Evolutionary conservation across 2,888 invertebrate species (phyloP), one percentile per base, ranked within the genome.

Genomic region (Cremastinae sp.): DNA sequence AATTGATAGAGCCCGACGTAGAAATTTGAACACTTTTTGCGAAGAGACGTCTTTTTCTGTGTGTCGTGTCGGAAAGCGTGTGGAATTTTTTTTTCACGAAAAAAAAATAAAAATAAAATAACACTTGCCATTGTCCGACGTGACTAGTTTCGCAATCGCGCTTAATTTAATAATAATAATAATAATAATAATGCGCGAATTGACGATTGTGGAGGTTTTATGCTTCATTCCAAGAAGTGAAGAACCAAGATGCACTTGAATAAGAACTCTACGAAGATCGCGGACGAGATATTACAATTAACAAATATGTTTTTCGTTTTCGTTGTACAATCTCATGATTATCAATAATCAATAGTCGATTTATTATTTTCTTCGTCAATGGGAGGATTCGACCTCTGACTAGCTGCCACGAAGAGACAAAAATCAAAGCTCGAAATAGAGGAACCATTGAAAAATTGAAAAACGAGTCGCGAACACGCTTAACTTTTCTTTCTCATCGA

Each of bases 331-430:
- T 64, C 41, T 64, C 45, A 14, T 28, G 58, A 43, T 58, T 45
- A 10, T 68, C 16, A 43, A n/a, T 36, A 28, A 62, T 51, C 7
- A 58, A 58, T 10, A 49, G 28, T 34, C 45, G 20, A 53, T 20
- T 14, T 20, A 38, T 18, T 38, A 53, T 47, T 18, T 16, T 47
- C 20, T 61, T 61, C 9, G 38, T 53, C 14, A 7, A 18, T 45
- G 54, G 49, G 41, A 66, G 47, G 70, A 54, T 56, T 69, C 76
- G 74, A 75, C 79, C 70, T 81, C 74, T 81, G 83, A 85, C 82
- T 83, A 84, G 83, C 83, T 84, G 81, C 82, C 81, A 75, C 79
- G 20, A 62, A 75, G 75, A 62, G 79, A 78, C 70, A 65, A 77
- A 28, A 77, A 65, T 65, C 54, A 38, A 69, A 72, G 62, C 72